Percentiles rank a stretch among this genome's conserved stretches.
Evolutionary conservation across 2,888 invertebrate species (phyloP).

Genomic region (Panzeria rudis): DNA sequence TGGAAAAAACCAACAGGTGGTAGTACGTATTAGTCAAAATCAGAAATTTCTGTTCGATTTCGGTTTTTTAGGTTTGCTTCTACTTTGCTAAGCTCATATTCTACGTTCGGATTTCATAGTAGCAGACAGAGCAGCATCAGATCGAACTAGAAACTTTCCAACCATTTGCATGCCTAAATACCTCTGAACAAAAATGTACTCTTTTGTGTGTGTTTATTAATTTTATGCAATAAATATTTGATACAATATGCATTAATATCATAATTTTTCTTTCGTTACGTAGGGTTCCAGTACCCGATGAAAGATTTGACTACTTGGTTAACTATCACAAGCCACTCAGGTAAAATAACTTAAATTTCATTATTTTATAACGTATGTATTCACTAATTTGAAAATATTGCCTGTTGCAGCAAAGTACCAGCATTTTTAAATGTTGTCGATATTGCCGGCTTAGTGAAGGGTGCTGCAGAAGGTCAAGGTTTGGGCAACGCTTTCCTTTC

Average conservation of each 20-base stretch:
- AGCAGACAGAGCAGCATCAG: too few relatives aligned
- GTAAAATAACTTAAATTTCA: slow-evolving; percentile 84
- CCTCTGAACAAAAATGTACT: too few relatives aligned
- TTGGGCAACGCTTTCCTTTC: slow-evolving; percentile 99
- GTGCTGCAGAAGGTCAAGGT: slow-evolving; percentile 98
- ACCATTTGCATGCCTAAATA: too few relatives aligned
- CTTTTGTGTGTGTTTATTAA: too few relatives aligned
- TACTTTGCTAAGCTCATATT: too few relatives aligned
- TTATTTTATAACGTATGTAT: not conserved
- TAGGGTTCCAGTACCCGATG: slow-evolving; percentile 99
- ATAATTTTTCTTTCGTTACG: slow-evolving; percentile 85
- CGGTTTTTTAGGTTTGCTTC: too few relatives aligned
- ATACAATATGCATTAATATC: not conserved
- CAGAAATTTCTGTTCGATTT: too few relatives aligned
- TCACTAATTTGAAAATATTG: not conserved
- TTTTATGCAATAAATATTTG: not conserved
- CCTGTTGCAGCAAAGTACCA: slow-evolving; percentile 93
- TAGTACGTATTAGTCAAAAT: too few relatives aligned
- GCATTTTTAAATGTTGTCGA: slow-evolving; percentile 99
- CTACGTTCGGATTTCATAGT: too few relatives aligned
- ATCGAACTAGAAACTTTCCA: too few relatives aligned
- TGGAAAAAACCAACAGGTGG: too few relatives aligned
- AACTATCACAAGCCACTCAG: slow-evolving; percentile 97
- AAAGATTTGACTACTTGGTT: slow-evolving; percentile 95
- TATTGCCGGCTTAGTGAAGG: slow-evolving; percentile 99